Base-by-base conservation (phyloP, 2,888 invertebrate species). In the Cheilosia urbana region DNA sequence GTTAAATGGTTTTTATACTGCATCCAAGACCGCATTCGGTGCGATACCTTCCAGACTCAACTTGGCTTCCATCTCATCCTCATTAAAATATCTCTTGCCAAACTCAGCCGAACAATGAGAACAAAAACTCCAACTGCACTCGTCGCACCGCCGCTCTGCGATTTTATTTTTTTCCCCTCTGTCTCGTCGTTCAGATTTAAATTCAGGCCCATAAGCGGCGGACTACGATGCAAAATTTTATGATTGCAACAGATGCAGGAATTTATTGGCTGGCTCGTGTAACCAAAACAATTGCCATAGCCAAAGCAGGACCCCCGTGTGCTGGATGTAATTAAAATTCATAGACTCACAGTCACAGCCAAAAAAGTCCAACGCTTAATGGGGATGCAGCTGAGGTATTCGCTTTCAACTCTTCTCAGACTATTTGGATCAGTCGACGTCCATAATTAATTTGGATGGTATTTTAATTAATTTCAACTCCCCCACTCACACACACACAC, bases 71-170 rank as follows among this genome's bases (percentile, higher is more conserved):
- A 30, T 6, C 80, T 76, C 72, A 85, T 80, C 81, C 85, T 85
- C 85, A 85, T 85, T 85, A 85, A 85, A 85, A 85, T 85, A 85
- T 77, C 85, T 85, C 72, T 85, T 72, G 72, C 85, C 85, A 85
- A 81, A 85, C 76, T 81, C 68, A 85, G 81, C 58, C 57, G 51
- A 85, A 85, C 80, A 85, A 85, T 85, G 85, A 81, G 76, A 77
- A 71, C 85, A 76, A 62, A 66, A 53, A 69, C 21, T 55, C 75
- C 30, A 62, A 60, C 42, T 60, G 63, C 47, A 78, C 34, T 51
- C 60, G 47, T 77, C 27, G 17, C 9, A 49, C 58, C 11, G 49
- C 68, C n/a, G 4, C 51, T 57, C 51, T 24, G 30, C n/a, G 42
- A 24, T 30, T 40, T 51, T 63, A 62, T 73, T 51, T 47, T 60